Base-by-base conservation (phyloP, 1,140 invertebrate genomes). In the Achroia grisella region DNA sequence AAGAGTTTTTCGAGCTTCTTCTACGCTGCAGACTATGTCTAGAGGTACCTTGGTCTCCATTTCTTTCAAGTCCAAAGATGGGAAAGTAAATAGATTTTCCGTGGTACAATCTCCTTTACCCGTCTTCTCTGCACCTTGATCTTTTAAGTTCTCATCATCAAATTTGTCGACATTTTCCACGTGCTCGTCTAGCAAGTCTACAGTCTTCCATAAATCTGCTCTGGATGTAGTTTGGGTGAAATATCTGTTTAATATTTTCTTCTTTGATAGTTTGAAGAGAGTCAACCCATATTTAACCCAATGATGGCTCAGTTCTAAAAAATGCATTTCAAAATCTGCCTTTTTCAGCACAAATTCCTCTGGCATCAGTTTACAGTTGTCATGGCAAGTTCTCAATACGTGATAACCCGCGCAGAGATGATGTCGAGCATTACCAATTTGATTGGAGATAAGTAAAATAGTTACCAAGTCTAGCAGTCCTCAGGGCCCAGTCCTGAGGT, bases 221-320 rank as follows among this genome's bases (percentile, higher is more conserved):
- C 54, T 67, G 1, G 61, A 63, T 52, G 83, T 48, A 35, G 69
- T 43, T 37, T 78, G 62, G 3, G 64, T 55, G 47, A 79, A 86
- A 44, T 77, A 83, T 23, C 65, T 56, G 14, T 61, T 70, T 10
- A 87, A 61, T 44, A 82, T 70, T 39, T 80, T 81, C 39, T 79
- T 78, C 45, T 83, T 87, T 0, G 90, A 91, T 29, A 79, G 41
- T 55, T 89, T 89, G 45, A 92, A 85, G 10, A 92, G 59, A 10
- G 82, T 79, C 8, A 91, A 62, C 8, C 88, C 88, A 69, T 91
- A 92, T 63, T 91, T 92, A 1, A 88, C 86, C 89, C 90, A 91
- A 57, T 89, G 89, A 43, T 89, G 86, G 12, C 87, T 86, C 8
- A 92, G 68, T 65, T 92, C 90, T 11, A 90, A 86, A 54, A 86